A percentile compares a stretch with the other conserved stretches of the same genome.
phyloP scores from a whole-genome alignment of 1,140 invertebrate species.

The Lepidurus apus region DNA sequence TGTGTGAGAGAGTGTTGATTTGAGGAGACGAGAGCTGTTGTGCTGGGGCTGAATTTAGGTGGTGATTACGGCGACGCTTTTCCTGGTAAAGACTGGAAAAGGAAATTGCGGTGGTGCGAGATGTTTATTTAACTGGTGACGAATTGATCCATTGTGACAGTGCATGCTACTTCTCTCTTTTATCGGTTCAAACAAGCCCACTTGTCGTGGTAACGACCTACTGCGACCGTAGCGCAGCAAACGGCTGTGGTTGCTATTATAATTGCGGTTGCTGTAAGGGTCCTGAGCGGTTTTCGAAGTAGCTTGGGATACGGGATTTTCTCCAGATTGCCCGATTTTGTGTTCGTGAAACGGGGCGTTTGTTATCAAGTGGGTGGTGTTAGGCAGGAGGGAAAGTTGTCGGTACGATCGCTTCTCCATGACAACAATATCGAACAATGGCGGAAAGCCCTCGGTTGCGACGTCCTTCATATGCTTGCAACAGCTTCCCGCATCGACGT shows the following conservation, averaged over 20 bases:
- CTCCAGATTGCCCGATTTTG: not conserved
- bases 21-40: not conserved
- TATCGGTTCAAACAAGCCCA: not conserved
- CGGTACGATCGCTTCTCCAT: not conserved
- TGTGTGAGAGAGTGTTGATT: not conserved
- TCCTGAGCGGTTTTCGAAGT: not conserved
- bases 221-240: not conserved
- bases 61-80: not conserved
- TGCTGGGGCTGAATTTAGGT: not conserved
- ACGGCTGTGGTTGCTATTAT: not conserved
- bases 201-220: not conserved
- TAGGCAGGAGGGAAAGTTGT: not conserved
- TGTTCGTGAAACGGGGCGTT: not conserved
- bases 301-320: not conserved
- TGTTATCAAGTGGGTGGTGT: not conserved
- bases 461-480: slow-evolving; percentile 40
- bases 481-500: slow-evolving; percentile 39
- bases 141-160: not conserved
- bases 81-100: not conserved
- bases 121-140: not conserved
- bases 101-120: not conserved
- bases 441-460: slow-evolving; percentile 27
- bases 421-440: slow-evolving; percentile 13
- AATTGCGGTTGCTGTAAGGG: not conserved
- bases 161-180: not conserved